These are phyloP conservation scores for Papilio elwesi DNA, from an alignment of 2,888 invertebrate genomes.

Conservation along the genomic window DNA sequence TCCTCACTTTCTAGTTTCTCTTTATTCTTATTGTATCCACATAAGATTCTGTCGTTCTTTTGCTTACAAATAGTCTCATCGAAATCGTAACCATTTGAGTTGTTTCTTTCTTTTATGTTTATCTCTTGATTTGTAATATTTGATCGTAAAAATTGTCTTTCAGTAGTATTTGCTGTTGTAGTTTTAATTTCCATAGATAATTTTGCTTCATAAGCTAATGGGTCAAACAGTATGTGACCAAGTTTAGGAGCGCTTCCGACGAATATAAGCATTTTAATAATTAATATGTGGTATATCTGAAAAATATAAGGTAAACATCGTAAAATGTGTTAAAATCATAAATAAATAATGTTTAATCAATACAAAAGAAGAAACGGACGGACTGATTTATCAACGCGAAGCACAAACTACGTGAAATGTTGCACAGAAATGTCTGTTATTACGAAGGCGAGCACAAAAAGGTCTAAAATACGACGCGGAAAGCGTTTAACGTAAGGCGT, in stretches of 20 bases:
- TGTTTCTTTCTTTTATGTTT: not conserved
- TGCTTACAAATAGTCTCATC: constrained; percentile 60
- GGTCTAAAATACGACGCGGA: too few relatives aligned
- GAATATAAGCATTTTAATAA: constrained; percentile 5
- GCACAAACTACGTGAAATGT: too few relatives aligned
- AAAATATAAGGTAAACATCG: not conserved
- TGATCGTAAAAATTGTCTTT: constrained; percentile 6
- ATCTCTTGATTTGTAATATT: constrained; percentile 5
- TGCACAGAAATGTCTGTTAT: too few relatives aligned
- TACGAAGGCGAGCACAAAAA: too few relatives aligned
- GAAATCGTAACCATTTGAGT: constrained; percentile 57
- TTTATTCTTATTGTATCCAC: constrained; percentile 70
- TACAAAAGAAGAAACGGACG: too few relatives aligned
- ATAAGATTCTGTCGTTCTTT: constrained; percentile 61
- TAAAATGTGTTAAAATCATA: not conserved
- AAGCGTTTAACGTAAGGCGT: too few relatives aligned
- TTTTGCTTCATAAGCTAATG: constrained; percentile 52
- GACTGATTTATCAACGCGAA: too few relatives aligned
- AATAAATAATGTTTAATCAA: constrained; percentile 2
- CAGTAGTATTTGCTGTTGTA: not conserved
- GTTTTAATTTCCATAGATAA: constrained; percentile 36
- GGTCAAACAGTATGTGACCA: constrained; percentile 53
- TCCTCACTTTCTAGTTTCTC: constrained; percentile 49
- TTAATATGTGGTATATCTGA: constrained; percentile 6
- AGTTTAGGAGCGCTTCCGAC: constrained; percentile 59